Evolutionary conservation across 2,888 invertebrate species (phyloP).

Genomic region (Resseliella maxima): DNA sequence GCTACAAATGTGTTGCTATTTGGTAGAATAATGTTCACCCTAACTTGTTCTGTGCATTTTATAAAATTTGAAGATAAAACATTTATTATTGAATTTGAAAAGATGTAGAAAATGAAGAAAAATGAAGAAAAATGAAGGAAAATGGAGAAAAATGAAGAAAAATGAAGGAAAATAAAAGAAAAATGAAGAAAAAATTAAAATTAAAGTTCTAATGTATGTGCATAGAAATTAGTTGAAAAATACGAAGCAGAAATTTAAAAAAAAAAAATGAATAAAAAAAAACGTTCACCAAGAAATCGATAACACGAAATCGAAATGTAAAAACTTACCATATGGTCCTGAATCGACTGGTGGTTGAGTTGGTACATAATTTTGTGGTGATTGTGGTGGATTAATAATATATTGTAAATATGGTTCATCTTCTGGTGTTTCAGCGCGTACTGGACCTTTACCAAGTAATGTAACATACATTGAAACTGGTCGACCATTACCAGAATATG

Average conservation of each 20-base stretch:
- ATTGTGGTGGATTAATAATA: constrained; percentile 71
- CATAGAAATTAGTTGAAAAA: neutral
- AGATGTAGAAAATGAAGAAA: no score
- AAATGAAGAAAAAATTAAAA: neutral
- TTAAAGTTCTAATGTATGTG: constrained; percentile 43
- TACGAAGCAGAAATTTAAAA: neutral
- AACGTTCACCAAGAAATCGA: no score
- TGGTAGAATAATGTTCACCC: constrained; percentile 73
- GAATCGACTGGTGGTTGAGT: constrained; percentile 61
- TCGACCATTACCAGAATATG: constrained; percentile 83
- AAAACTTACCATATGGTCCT: constrained; percentile 59
- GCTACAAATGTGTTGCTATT: constrained; percentile 69
- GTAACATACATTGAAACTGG: constrained; percentile 82
- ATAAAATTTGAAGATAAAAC: no score
- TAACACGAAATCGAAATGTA: no score
- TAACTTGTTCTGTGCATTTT: constrained; percentile 70
- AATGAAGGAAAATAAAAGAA: neutral
- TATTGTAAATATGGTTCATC: constrained; percentile 73
- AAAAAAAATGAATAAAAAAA: neutral
- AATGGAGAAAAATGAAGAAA: neutral
- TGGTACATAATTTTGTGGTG: constrained; percentile 62
- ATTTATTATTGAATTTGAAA: no score
- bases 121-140: no score
- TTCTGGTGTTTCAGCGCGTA: constrained; percentile 71
- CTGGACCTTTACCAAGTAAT: constrained; percentile 78